A percentile compares a stretch with the other conserved stretches of the same genome.
Evolutionary conservation across 2,113 vertebrate species (phyloP).

Genomic region (Gambusia holbrooki): DNA sequence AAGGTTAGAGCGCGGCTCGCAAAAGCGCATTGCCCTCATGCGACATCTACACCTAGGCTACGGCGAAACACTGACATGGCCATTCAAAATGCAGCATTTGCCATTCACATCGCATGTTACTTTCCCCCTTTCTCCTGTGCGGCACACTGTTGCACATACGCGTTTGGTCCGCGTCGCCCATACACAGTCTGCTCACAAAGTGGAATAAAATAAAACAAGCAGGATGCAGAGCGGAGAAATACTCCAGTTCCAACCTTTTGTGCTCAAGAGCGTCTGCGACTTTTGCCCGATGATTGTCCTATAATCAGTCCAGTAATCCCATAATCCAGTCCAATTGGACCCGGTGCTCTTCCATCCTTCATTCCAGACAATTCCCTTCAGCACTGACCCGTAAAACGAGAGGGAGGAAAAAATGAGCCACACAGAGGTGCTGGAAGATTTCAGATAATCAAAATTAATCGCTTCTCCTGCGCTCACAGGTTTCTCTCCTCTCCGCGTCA

Average conservation of each 20-base stretch:
- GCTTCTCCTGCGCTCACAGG: constrained; percentile 66
- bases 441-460: constrained; percentile 75
- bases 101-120: constrained; percentile 73
- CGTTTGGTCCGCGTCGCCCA: constrained; percentile 49
- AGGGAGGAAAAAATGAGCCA: constrained; percentile 17
- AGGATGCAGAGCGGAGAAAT: constrained; percentile 43
- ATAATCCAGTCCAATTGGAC: constrained; percentile 78
- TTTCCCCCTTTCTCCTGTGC: constrained; percentile 62
- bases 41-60: constrained; percentile 79
- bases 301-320: constrained; percentile 78
- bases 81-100: constrained; percentile 75
- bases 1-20: constrained; percentile 75
- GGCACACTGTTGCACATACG: constrained; percentile 79
- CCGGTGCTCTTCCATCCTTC: constrained; percentile 65
- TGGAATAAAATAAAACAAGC: constrained; percentile 45
- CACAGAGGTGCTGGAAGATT: constrained; percentile 52
- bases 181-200: constrained; percentile 61
- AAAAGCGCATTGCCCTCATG: constrained; percentile 81
- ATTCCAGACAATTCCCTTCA: constrained; percentile 63
- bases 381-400: constrained; percentile 44
- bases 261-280: constrained; percentile 73
- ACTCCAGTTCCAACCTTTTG: constrained; percentile 66
- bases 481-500: constrained; percentile 72
- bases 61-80: constrained; percentile 68
- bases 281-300: constrained; percentile 76